Conservation (phyloP, 2,113 vertebrate species). For the Emydocephalus ijimae region DNA sequence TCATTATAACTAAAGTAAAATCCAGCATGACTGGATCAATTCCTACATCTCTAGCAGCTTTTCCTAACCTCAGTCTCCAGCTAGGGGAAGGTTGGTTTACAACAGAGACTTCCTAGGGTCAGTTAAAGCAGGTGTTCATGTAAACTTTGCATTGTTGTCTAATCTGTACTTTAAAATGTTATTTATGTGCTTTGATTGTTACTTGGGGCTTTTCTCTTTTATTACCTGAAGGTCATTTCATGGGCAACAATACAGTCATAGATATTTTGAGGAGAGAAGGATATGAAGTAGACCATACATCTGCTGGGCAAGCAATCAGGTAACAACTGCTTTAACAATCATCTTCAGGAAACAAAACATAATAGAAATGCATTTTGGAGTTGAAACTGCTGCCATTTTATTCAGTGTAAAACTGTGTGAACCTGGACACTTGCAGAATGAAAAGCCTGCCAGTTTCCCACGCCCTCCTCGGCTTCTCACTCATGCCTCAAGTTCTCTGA, state of each 20-base stretch:
- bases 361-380: background rate
- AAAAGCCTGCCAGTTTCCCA: background rate
- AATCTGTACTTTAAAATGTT: background rate
- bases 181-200: background rate
- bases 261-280: conserved; percentile 83
- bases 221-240: conserved; percentile 83
- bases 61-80: too few relatives aligned
- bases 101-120: background rate
- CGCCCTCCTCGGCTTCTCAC: background rate
- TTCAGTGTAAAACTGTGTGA: background rate
- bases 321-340: conserved; percentile 58
- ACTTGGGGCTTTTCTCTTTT: conserved; percentile 42
- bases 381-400: background rate
- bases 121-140: background rate
- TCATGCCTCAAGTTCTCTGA: background rate
- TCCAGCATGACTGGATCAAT: background rate
- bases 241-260: conserved; percentile 89
- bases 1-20: background rate
- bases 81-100: background rate
- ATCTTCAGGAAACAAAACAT: background rate
- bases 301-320: conserved; percentile 81
- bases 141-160: background rate
- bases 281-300: conserved; percentile 84
- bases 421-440: background rate
- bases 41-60: background rate